Evolutionary conservation across 2,113 vertebrate species (phyloP).

Genomic region (Burhinus oedicnemus): DNA sequence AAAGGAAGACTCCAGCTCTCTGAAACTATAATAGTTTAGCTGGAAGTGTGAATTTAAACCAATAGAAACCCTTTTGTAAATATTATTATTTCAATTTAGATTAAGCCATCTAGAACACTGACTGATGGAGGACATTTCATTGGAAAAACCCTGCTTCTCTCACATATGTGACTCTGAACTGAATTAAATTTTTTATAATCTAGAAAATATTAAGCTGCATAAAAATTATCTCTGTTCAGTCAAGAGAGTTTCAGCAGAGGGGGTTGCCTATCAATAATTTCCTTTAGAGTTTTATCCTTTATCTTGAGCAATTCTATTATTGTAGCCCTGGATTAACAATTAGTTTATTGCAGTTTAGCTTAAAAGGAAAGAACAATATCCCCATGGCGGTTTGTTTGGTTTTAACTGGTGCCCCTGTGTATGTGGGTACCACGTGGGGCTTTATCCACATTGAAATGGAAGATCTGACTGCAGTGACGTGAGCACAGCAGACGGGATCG

Average conservation of each 20-base stretch:
- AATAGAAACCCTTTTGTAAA: background rate
- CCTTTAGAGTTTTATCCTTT: background rate
- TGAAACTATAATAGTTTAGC: background rate
- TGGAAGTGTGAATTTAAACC: background rate
- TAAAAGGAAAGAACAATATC: background rate
- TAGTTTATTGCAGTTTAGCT: background rate
- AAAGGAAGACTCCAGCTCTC: background rate
- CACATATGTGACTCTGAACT: background rate
- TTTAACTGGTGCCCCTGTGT: background rate
- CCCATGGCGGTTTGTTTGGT: background rate
- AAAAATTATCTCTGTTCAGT: background rate
- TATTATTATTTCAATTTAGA: background rate
- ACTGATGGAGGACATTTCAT: background rate
- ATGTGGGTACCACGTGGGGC: background rate
- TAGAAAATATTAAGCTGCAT: background rate
- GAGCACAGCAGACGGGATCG: background rate
- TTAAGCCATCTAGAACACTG: background rate
- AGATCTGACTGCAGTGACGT: background rate
- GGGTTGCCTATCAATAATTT: background rate
- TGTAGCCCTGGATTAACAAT: background rate
- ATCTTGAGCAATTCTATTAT: background rate
- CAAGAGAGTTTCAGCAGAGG: background rate
- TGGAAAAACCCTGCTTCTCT: background rate
- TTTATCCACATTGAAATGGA: background rate
- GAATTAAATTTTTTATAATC: constrained; percentile 14